Conservation (phyloP, 2,113 vertebrate genomes). For the Dermatemys mawii region DNA sequence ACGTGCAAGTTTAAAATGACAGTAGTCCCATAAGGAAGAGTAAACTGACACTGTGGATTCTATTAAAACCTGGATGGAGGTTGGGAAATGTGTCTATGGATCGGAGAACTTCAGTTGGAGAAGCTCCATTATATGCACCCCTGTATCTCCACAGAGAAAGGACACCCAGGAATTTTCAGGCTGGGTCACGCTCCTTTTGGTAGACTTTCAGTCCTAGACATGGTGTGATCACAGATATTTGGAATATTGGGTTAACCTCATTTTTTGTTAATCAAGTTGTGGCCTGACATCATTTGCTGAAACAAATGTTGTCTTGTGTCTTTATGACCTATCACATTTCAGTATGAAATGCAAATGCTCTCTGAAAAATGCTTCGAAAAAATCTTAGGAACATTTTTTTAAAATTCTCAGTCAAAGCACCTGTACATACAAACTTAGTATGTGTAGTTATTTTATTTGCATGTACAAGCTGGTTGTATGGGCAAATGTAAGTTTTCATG, state of each 20-base stretch:
- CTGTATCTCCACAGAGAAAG: neutral
- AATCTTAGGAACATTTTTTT: constrained; percentile 53
- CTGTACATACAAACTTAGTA: constrained; percentile 18
- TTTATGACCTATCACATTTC: constrained; percentile 55
- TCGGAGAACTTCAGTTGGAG: neutral
- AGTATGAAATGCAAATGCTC: constrained; percentile 44
- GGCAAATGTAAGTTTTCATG: neutral
- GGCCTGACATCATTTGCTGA: neutral
- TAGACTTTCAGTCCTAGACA: neutral
- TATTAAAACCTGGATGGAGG: neutral
- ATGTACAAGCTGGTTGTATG: neutral
- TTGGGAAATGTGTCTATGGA: neutral
- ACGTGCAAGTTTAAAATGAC: neutral
- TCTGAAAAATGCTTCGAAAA: constrained; percentile 56
- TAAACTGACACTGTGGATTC: neutral
- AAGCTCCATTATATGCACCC: neutral
- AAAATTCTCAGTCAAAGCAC: constrained; percentile 34
- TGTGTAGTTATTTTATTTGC: constrained; percentile 21
- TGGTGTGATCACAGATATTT: neutral
- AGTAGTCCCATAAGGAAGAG: neutral
- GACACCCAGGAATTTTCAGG: neutral
- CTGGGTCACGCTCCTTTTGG: neutral
- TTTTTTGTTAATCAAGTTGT: neutral
- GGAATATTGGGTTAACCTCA: neutral
- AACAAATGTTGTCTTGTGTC: constrained; percentile 33